phyloP scores from a whole-genome alignment of 2,888 invertebrate species.

The Polylopha cassiicola region DNA sequence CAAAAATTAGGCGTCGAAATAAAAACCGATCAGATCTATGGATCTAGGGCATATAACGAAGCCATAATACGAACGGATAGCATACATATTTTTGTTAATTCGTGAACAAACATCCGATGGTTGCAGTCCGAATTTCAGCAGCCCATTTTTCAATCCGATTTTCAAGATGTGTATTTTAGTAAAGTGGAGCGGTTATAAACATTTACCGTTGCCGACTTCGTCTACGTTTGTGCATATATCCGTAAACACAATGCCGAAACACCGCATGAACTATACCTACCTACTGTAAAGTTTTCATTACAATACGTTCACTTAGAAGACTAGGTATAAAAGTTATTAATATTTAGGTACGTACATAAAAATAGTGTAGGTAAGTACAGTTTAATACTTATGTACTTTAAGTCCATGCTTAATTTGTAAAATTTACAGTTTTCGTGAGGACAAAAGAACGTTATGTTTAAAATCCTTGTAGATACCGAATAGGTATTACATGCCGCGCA shows the following conservation, averaged over 20 bases:
- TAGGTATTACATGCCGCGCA: too few relatives aligned
- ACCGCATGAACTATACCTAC: slow-evolving; percentile 4
- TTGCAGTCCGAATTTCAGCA: slow-evolving; percentile 15
- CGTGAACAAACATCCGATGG: slow-evolving; percentile 15
- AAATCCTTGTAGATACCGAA: too few relatives aligned
- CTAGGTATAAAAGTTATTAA: too few relatives aligned
- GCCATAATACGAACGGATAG: slow-evolving; percentile 5
- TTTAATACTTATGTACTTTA: too few relatives aligned
- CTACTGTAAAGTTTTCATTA: slow-evolving; percentile 14
- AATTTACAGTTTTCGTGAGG: too few relatives aligned
- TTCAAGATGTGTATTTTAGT: slow-evolving; percentile 17
- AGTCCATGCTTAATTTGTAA: too few relatives aligned
- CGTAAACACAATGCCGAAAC: slow-evolving; percentile 15
- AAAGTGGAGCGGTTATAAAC: slow-evolving; percentile 18
- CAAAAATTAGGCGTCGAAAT: slow-evolving; percentile 15
- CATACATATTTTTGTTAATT: slow-evolving; percentile 6
- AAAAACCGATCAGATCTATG: slow-evolving; percentile 6
- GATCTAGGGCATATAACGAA: slow-evolving; percentile 19
- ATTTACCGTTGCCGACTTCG: background rate
- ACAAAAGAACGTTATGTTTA: too few relatives aligned
- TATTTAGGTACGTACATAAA: too few relatives aligned
- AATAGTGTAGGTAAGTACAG: too few relatives aligned
- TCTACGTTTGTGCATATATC: slow-evolving; percentile 20
- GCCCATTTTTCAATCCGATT: slow-evolving; percentile 17
- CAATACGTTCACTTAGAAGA: too few relatives aligned